Evolutionary conservation across 2,797 vertebrate genomes (phyloP), one percentile per base, ranked within the genome.

Genomic region (Cirrhinus molitorella): DNA sequence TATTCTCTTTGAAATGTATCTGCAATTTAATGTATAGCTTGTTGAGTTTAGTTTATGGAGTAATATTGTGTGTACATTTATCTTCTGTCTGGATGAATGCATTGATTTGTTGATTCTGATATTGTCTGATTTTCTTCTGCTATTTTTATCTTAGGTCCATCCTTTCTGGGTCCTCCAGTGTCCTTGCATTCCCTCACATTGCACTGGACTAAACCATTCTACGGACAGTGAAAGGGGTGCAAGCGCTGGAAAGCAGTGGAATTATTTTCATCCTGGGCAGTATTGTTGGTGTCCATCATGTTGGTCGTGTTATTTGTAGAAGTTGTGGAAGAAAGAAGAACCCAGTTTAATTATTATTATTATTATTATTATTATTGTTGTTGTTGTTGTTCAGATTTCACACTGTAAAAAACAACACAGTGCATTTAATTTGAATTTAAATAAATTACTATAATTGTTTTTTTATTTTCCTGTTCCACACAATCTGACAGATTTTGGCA

Each of bases 161-260:
- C 71, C 86, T 55, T 61, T 84, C 66, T 80, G 53, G 87, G 51
- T 80, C 77, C 87, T 87, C 81, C 79, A 76, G 47, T 86, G 84
- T 85, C 80, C 85, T 88, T 88, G 80, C 88, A 90, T 88, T 90
- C 88, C 79, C 83, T 59, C 79, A 57, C 70, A 70, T 84, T 86
- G 68, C 47, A 28, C 66, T 82, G 88, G 92, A 92, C 81, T 45
- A 72, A 88, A 92, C 88, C 91, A 92, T 89, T 88, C 79, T 57
- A 82, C 68, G 78, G 83, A 80, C 53, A 63, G 13, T 45, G 61
- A 71, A 68, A 67, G 67, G 66, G 85, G 83, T 81, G 87, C 73
- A 80, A 80, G 73, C 73, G 71, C 83, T 81, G 65, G 61, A 49
- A 81, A 76, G 45, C 61, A 25, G 28, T 77, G 65, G 63, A 79